phyloP scores from a whole-genome alignment of 2,888 invertebrate genomes.

The Cheilosia urbana region DNA sequence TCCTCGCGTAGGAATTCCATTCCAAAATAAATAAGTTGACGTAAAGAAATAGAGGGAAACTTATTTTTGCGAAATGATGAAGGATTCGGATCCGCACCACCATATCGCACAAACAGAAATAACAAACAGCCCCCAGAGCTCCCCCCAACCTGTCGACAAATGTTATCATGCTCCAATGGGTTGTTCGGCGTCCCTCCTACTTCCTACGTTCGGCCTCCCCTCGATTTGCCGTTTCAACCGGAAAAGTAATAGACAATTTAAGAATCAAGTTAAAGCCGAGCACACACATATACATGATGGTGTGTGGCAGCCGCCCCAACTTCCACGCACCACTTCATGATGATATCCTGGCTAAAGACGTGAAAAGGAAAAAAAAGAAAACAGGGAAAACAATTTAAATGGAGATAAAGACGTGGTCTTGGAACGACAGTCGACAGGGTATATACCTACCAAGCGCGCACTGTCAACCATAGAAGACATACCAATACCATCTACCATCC shows the following conservation, averaged over 20 bases:
- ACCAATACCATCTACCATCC: not conserved
- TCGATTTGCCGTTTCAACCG: conserved; percentile 48
- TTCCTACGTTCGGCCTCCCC: conserved; percentile 51
- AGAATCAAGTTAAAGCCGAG: conserved; percentile 67
- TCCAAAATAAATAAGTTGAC: conserved; percentile 69
- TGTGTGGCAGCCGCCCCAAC: not conserved
- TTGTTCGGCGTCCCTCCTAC: conserved; percentile 19
- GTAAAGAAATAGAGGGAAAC: conserved; percentile 22
- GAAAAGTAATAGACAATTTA: conserved; percentile 75
- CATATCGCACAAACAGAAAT: conserved; percentile 28
- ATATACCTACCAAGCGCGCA: not conserved
- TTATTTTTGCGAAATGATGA: conserved; percentile 6
- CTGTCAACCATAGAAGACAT: conserved; percentile 8
- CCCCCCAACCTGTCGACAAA: conserved; percentile 17
- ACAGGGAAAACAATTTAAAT: conserved; percentile 72
- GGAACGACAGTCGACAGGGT: not conserved
- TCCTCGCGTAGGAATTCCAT: conserved; percentile 60
- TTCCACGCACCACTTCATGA: conserved; percentile 29
- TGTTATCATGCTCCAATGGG: conserved; percentile 44
- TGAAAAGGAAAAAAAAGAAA: conserved; percentile 30
- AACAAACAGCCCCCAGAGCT: conserved; percentile 52
- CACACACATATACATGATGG: not conserved
- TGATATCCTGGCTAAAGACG: conserved; percentile 25
- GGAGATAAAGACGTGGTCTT: conserved; percentile 59
- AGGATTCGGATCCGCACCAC: not conserved